These are phyloP conservation scores for Drosophila setosimentum DNA, from an alignment of 2,888 invertebrate species.

Conservation along the genomic window DNA sequence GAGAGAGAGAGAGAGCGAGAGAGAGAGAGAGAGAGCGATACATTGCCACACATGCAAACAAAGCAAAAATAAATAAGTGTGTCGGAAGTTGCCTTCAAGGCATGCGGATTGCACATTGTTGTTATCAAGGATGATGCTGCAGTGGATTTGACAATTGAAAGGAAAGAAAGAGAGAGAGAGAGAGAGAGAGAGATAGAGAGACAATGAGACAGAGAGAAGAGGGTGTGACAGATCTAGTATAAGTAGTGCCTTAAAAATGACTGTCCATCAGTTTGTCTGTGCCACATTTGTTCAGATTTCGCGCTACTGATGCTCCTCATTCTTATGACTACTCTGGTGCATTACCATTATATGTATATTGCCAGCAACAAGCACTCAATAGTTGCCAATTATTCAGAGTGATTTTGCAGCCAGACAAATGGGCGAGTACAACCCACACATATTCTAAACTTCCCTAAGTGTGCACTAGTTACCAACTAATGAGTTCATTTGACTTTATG, in stretches of 20 bases:
- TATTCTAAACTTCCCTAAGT: slow-evolving; percentile 15
- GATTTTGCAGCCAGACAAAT: slow-evolving; percentile 46
- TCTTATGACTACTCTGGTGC: slow-evolving; percentile 18
- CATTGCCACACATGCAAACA: slow-evolving; percentile 43
- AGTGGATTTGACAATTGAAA: slow-evolving; percentile 67
- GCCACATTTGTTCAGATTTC: slow-evolving; percentile 36
- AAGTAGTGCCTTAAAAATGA: slow-evolving; percentile 47
- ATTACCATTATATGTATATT: slow-evolving; percentile 28
- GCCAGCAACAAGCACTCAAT: slow-evolving; percentile 41
- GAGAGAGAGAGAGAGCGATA: not conserved
- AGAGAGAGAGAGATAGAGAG: not conserved
- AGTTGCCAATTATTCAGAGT: slow-evolving; percentile 68
- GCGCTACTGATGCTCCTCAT: slow-evolving; percentile 15
- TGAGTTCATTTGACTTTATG: slow-evolving; percentile 71
- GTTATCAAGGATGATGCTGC: slow-evolving; percentile 37
- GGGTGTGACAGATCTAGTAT: slow-evolving; percentile 42
- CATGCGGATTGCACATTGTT: slow-evolving; percentile 73
- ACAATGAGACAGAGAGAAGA: not conserved
- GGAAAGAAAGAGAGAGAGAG: slow-evolving; percentile 21
- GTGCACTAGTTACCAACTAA: slow-evolving; percentile 36
- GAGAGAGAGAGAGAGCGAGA: no score
- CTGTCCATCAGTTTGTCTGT: slow-evolving; percentile 49
- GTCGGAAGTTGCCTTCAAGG: slow-evolving; percentile 72
- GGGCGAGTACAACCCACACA: slow-evolving; percentile 6
- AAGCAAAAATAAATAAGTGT: slow-evolving; percentile 65